A percentile compares a stretch with the other conserved stretches of the same genome.
Evolutionary conservation across 2,888 invertebrate genomes (phyloP).

Genomic region (Drosophila borealis): DNA sequence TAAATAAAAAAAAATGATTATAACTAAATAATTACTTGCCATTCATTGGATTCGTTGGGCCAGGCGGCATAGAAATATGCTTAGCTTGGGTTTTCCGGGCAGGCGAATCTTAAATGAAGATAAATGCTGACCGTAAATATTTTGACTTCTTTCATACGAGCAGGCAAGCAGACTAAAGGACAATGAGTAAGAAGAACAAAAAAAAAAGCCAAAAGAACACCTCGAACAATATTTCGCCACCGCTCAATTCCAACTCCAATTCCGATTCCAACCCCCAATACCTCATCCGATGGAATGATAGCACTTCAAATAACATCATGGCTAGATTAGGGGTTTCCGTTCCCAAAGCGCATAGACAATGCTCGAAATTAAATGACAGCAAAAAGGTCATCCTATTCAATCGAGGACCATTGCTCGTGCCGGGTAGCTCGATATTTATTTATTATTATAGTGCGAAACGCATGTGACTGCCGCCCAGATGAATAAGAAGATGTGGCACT

Average conservation of each 20-base stretch:
- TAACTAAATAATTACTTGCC: slow-evolving; percentile 25
- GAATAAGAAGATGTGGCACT: slow-evolving; percentile 57
- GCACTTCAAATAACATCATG: slow-evolving; percentile 77
- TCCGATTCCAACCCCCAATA: slow-evolving; percentile 35
- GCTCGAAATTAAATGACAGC: slow-evolving; percentile 82
- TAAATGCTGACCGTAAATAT: slow-evolving; percentile 77
- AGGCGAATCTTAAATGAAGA: slow-evolving; percentile 43
- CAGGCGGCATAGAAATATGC: slow-evolving; percentile 19
- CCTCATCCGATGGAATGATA: slow-evolving; percentile 69
- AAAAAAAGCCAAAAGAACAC: slow-evolving; percentile 51
- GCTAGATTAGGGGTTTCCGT: slow-evolving; percentile 83
- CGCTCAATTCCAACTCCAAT: slow-evolving; percentile 27
- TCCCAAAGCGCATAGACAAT: slow-evolving; percentile 80
- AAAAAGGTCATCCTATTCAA: slow-evolving; percentile 77
- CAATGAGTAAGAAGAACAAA: slow-evolving; percentile 32
- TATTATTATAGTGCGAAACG: slow-evolving; percentile 78
- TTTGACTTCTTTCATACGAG: slow-evolving; percentile 59
- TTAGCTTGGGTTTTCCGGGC: slow-evolving; percentile 33
- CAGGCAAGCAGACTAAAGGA: slow-evolving; percentile 8
- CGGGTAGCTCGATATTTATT: slow-evolving; percentile 70
- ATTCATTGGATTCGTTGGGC: slow-evolving; percentile 5
- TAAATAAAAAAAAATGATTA: slow-evolving; percentile 12
- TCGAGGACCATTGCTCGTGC: slow-evolving; percentile 66
- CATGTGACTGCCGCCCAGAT: slow-evolving; percentile 46
- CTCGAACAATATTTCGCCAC: slow-evolving; percentile 55